These are phyloP conservation scores for Villa cingulata DNA, from an alignment of 2,888 invertebrate species.

Conservation along the genomic window DNA sequence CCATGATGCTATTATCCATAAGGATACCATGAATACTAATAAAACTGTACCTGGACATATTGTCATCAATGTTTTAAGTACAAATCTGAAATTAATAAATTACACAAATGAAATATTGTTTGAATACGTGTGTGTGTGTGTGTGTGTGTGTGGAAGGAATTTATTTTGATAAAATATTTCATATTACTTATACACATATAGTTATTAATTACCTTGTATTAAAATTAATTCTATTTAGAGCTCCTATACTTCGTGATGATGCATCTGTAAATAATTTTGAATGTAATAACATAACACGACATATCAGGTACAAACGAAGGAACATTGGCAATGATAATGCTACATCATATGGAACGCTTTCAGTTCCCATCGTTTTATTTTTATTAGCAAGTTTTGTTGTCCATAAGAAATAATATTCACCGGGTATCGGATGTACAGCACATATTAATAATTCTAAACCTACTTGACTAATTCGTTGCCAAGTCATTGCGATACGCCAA, in stretches of 20 bases:
- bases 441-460: constrained; percentile 86
- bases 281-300: constrained; percentile 98
- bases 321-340: constrained; percentile 98
- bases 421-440: constrained; percentile 95
- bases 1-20: constrained; percentile 99
- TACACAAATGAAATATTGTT: no score
- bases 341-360: constrained; percentile 86
- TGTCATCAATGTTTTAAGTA: constrained; percentile 98
- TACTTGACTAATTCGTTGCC: constrained; percentile 90
- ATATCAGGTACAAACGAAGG: constrained; percentile 96
- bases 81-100: constrained; percentile 47
- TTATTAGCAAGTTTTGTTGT: constrained; percentile 89
- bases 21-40: constrained; percentile 96
- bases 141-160: no score
- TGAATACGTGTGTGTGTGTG: no score
- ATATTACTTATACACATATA: no score
- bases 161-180: no score
- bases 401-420: constrained; percentile 93
- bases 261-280: constrained; percentile 99
- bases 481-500: constrained; percentile 99
- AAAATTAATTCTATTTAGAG: constrained; percentile 96
- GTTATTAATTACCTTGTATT: constrained; percentile 53
- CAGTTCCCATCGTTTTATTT: constrained; percentile 52
- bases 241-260: constrained; percentile 94
- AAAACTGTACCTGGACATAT: constrained; percentile 97